phyloP scores from a whole-genome alignment of 1,140 invertebrate species.

The Acyrthosiphon pisum region DNA sequence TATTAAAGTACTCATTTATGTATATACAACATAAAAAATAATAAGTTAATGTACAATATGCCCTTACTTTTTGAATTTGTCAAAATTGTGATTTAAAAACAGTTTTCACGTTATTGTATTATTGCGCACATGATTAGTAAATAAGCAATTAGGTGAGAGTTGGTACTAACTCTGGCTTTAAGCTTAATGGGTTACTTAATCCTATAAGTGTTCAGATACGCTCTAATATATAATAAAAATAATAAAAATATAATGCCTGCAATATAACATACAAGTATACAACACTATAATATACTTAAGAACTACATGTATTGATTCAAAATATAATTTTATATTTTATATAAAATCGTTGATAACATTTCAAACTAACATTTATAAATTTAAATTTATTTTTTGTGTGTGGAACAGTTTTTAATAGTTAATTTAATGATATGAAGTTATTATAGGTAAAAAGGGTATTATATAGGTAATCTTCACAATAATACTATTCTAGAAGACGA shows the following conservation, averaged over 20 bases:
- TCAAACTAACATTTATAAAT: not conserved
- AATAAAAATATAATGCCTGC: not conserved
- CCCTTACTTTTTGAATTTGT: not conserved
- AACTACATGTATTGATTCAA: not conserved
- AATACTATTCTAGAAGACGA: too few relatives aligned
- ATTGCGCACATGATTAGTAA: not conserved
- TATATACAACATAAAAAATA: not conserved
- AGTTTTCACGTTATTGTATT: not conserved
- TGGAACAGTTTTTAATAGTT: conserved; percentile 17
- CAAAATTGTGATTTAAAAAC: not conserved
- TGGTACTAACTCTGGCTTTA: not conserved
- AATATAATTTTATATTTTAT: not conserved
- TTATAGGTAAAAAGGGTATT: not conserved
- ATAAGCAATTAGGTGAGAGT: not conserved
- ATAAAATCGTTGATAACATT: not conserved
- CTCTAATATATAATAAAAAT: not conserved
- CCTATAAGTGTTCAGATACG: not conserved
- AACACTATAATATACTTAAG: not conserved
- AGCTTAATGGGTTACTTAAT: not conserved
- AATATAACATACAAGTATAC: not conserved
- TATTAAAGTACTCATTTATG: not conserved
- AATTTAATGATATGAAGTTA: not conserved
- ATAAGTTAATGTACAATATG: not conserved
- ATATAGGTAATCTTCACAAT: not conserved
- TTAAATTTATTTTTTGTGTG: not conserved